phyloP scores from a whole-genome alignment of 2,797 vertebrate genomes.

The Calcarius lapponicus region DNA sequence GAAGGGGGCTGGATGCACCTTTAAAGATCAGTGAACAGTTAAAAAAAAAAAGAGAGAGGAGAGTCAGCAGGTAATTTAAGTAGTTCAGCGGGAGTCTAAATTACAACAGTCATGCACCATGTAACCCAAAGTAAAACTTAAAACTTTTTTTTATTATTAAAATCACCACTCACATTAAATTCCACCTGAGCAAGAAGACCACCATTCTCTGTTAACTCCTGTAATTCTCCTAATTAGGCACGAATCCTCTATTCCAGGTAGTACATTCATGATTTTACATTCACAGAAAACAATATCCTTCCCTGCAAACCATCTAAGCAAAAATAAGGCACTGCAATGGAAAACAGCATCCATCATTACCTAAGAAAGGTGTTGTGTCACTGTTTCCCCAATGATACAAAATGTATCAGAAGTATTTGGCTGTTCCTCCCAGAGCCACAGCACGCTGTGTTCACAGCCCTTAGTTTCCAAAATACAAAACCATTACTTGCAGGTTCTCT shows the following conservation, averaged over 20 bases:
- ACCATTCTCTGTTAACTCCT: not conserved
- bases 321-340: not conserved
- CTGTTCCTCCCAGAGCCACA: not conserved
- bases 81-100: not conserved
- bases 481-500: not conserved
- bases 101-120: not conserved
- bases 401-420: not conserved
- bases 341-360: not conserved
- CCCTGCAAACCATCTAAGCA: not conserved
- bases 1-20: not conserved
- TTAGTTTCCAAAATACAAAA: not conserved
- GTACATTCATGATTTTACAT: not conserved
- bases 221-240: not conserved
- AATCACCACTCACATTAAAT: not conserved
- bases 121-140: not conserved
- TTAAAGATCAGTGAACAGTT: not conserved
- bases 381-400: not conserved
- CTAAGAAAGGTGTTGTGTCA: not conserved
- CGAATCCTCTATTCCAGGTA: not conserved
- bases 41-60: not conserved
- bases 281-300: not conserved
- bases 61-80: not conserved
- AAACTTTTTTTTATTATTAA: fast-evolving
- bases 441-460: fast-evolving
- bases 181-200: not conserved